These are phyloP conservation scores for Agrotis clavis DNA, from an alignment of 2,888 invertebrate genomes.

Conservation along the genomic window DNA sequence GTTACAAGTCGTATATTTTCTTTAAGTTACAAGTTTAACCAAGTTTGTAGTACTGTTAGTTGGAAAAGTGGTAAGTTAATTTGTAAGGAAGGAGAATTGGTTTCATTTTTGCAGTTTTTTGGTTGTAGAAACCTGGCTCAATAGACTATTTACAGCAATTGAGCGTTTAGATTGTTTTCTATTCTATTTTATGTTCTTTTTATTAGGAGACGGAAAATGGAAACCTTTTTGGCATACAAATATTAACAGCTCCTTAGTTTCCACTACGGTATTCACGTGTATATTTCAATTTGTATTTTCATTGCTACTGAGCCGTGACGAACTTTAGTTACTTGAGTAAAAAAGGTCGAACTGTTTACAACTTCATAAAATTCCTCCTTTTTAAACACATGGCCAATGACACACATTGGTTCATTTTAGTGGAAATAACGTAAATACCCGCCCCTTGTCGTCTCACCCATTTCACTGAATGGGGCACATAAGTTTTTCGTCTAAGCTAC, in stretches of 20 bases:
- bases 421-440: neutral
- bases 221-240: neutral
- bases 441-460: neutral
- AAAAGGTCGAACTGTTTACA: too few species aligned
- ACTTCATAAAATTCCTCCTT: too few species aligned
- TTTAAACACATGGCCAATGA: too few species aligned
- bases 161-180: too few species aligned
- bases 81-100: neutral
- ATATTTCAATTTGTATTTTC: too few species aligned
- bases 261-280: too few species aligned
- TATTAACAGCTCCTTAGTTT: too few species aligned
- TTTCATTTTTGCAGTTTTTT: too few species aligned
- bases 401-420: neutral
- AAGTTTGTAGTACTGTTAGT: conserved; percentile 40
- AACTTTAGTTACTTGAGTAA: too few species aligned
- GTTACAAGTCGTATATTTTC: conserved; percentile 78
- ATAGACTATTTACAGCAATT: neutral
- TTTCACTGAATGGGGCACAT: conserved; percentile 16
- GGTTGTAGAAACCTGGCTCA: neutral
- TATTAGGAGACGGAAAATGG: too few species aligned
- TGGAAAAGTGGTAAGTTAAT: conserved; percentile 32
- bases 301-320: too few species aligned
- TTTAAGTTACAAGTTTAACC: conserved; percentile 79
- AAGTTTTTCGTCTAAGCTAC: conserved; percentile 23
- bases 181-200: too few species aligned